Conservation (phyloP, 2,113 vertebrate genomes). For the Balaeniceps rex region DNA sequence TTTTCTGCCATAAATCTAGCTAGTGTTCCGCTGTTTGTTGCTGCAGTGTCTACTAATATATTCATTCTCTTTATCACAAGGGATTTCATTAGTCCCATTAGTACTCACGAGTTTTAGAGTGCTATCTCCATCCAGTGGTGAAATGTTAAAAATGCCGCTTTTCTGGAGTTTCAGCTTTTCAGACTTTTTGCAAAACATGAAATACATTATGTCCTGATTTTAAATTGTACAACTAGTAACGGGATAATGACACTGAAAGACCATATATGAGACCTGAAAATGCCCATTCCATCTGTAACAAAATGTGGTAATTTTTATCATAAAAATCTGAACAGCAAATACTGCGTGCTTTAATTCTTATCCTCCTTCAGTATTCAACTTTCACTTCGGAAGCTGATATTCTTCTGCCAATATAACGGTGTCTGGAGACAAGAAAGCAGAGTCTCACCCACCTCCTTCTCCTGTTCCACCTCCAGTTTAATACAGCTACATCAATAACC, state of each 20-base stretch:
- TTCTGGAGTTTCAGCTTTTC: not conserved
- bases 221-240: not conserved
- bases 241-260: not conserved
- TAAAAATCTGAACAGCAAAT: not conserved
- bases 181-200: not conserved
- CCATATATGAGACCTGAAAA: not conserved
- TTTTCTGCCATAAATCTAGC: constrained; percentile 2
- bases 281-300: not conserved
- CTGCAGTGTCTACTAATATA: not conserved
- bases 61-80: not conserved
- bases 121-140: constrained; percentile 64
- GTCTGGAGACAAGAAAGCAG: not conserved
- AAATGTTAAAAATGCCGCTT: not conserved
- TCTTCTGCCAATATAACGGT: not conserved
- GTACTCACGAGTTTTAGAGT: not conserved
- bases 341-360: not conserved
- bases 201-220: not conserved
- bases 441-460: not conserved
- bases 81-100: not conserved
- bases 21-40: not conserved
- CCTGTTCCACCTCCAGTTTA: not conserved
- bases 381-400: not conserved
- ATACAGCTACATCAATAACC: not conserved
- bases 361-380: not conserved
- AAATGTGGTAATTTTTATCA: not conserved